phyloP scores from a whole-genome alignment of 2,113 vertebrate genomes.

The Raja brachyura region DNA sequence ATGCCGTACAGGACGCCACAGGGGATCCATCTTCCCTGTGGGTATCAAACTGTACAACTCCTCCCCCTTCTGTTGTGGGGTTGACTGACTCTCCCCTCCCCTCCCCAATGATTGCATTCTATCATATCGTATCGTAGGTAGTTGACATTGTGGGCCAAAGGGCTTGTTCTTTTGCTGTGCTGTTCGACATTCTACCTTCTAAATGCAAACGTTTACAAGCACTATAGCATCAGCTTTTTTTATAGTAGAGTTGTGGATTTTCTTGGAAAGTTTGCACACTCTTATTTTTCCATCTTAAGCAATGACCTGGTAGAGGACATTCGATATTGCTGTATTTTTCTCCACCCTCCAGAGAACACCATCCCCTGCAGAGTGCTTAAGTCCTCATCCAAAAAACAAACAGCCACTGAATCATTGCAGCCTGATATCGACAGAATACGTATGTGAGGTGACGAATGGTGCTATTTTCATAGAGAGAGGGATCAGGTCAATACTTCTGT shows the following conservation, averaged over 20 bases:
- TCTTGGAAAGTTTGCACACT: not conserved
- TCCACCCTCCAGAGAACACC: not conserved
- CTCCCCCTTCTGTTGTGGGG: too few species aligned
- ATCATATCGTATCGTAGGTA: too few species aligned
- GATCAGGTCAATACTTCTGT: constrained; percentile 16
- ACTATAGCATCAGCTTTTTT: not conserved
- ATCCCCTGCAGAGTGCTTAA: not conserved
- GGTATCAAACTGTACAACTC: too few species aligned
- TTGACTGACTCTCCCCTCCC: too few species aligned
- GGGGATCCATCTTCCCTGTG: too few species aligned
- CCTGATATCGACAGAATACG: not conserved
- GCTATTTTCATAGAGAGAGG: not conserved
- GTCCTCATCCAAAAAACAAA: constrained; percentile 20
- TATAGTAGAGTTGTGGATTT: not conserved
- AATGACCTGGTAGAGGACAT: not conserved
- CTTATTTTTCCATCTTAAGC: not conserved
- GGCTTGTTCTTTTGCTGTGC: too few species aligned
- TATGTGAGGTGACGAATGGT: not conserved
- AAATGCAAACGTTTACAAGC: too few species aligned
- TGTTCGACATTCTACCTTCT: too few species aligned
- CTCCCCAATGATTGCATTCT: too few species aligned
- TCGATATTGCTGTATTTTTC: not conserved
- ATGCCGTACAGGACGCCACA: too few species aligned
- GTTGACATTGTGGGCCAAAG: too few species aligned
- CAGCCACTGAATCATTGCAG: constrained; percentile 13